phyloP scores from a whole-genome alignment of 2,113 vertebrate genomes.

The Cyanoliseus patagonus region DNA sequence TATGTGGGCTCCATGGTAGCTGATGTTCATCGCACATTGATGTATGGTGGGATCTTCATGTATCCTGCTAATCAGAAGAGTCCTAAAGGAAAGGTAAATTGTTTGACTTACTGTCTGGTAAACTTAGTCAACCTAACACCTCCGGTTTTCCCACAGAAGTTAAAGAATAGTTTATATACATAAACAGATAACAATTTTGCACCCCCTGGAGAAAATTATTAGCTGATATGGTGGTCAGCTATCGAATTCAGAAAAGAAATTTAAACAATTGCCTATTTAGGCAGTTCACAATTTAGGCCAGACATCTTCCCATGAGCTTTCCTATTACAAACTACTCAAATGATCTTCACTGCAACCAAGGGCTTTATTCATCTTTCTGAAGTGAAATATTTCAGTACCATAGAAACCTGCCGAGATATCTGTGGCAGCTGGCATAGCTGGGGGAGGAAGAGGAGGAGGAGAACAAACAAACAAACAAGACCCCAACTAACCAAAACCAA shows the following conservation, averaged over 20 bases:
- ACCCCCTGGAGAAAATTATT: background rate
- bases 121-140: conserved; percentile 54
- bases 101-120: background rate
- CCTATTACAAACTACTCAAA: background rate
- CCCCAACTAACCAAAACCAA: background rate
- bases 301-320: background rate
- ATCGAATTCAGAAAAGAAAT: background rate
- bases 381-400: background rate
- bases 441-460: background rate
- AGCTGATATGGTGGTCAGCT: background rate
- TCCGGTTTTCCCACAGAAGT: background rate
- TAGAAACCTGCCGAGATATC: background rate
- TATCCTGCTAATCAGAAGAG: conserved; percentile 95
- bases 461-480: background rate
- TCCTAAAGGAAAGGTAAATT: conserved; percentile 92
- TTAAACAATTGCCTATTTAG: background rate
- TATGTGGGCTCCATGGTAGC: conserved; percentile 99
- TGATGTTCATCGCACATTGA: conserved; percentile 92
- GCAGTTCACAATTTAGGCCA: background rate
- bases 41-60: conserved; percentile 96
- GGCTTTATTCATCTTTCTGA: background rate
- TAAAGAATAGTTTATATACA: background rate
- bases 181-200: background rate
- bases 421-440: background rate
- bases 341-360: background rate